These are phyloP conservation scores for Epinephelus lanceolatus DNA, from an alignment of 2,113 vertebrate species.

Conservation along the genomic window DNA sequence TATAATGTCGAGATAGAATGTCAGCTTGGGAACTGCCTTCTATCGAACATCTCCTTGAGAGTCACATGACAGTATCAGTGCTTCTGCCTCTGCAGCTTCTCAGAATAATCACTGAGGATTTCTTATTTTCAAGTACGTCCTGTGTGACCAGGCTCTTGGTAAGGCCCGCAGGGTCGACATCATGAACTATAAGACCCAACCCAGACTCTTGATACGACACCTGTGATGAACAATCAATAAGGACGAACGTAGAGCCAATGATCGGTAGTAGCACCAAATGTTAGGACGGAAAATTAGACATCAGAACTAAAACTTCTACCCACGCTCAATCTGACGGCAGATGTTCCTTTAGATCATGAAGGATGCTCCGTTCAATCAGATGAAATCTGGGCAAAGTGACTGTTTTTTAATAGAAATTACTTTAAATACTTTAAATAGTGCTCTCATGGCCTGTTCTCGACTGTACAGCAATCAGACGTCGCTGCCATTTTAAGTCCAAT, in stretches of 20 bases:
- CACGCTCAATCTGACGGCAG: background rate
- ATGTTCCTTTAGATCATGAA: background rate
- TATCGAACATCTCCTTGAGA: background rate
- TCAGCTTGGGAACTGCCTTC: no score
- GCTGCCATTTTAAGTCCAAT: background rate
- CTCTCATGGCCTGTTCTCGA: no score
- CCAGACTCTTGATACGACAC: background rate
- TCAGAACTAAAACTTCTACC: background rate
- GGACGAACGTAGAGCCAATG: constrained; percentile 2
- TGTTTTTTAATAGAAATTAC: background rate
- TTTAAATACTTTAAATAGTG: no score
- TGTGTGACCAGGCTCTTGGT: constrained; percentile 28
- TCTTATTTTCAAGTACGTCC: background rate
- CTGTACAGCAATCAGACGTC: background rate
- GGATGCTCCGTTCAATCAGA: background rate
- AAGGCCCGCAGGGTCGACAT: background rate
- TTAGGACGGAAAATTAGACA: constrained; percentile 31
- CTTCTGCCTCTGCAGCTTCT: background rate
- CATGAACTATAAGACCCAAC: background rate
- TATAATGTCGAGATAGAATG: background rate
- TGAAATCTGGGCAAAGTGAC: no score
- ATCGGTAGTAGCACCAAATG: constrained; percentile 48
- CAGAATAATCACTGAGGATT: background rate
- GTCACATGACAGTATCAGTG: background rate
- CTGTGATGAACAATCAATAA: background rate